Evolutionary conservation across 2,113 vertebrate species (phyloP), one percentile per base, ranked within the genome.

Genomic region (Mobula birostris): DNA sequence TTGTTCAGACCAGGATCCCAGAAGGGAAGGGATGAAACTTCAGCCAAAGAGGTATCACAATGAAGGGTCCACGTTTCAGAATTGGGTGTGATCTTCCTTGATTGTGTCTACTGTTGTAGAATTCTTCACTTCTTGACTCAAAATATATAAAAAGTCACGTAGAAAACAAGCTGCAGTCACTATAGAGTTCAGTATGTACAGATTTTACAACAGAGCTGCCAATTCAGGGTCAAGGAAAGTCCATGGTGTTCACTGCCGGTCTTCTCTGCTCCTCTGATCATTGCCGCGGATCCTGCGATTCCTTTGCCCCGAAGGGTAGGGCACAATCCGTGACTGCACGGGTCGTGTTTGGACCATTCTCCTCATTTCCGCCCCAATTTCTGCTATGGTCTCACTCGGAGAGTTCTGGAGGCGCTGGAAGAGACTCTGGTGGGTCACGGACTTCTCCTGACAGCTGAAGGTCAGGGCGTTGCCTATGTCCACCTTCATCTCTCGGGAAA

Each of bases 401-500:
- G 98, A 96, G 1, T 96, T 98, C 94, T 99, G 98, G 94, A 99
- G 95, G 56, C 98, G 97, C 95, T 99, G 98, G 95, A 99, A 99
- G 94, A 99, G 97, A 94, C 98, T 99, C 94, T 98, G 97, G 48
- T 96, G 95, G 29, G 96, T 98, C 1, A 97, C 95, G 0, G 97
- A 96, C 24, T 97, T 96, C 95, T 99, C 98, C 21, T 96, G 98
- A 95, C 99, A 99, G 94, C 95, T 96, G 95, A 99, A 99, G 70
- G 98, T 98, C 94, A 99, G 79, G 0, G 98, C 99, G 0, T 97
- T 97, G 77, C 99, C 99, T 0, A 95, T 68, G 0, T 97, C 96
- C 0, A 98, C 97, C 94, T 98, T 98, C 99, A 99, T 99, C 95
- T 98, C 98, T 94, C 99, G 94, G 0, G 98, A 99, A 96, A 99